Base-by-base conservation (phyloP, 2,888 invertebrate genomes). In the Steinernema hermaphroditum region DNA sequence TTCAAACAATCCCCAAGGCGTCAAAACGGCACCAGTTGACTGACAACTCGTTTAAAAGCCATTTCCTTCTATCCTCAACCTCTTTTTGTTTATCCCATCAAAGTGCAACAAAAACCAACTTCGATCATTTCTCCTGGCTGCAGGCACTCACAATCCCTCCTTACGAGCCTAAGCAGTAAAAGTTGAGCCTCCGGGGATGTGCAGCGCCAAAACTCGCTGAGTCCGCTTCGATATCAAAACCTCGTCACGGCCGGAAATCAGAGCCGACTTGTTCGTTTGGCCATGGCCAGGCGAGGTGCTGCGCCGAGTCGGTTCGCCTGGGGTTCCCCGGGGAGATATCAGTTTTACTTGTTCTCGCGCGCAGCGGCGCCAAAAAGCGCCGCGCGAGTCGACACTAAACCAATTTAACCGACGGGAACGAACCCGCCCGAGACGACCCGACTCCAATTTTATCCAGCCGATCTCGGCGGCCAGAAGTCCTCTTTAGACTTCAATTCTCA, bases 261-360 rank as follows among this genome's bases (percentile, higher is more conserved):
- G 62, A 62, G 62, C 32, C 62, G 62, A 62, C 62, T 62, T 62
- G 62, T 62, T 62, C 62, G 16, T 62, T 32, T 29, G 27, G 32
- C 27, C 32, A 12, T 16, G 62, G 34, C 29, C 6, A 37, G 37
- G 29, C 12, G 62, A 32, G 62, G 62, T 32, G 29, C 16, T 14
- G 62, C 16, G 16, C 32, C 8, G 29, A 14, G 32, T 62, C 50
- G 50, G 50, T 50, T 50, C 2, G 22, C 50, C 50, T 12, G 37
- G 37, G 62, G 29, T 62, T 62, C 62, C 62, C 62, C 62, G 62
- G 62, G 62, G 62, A 62, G 32, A 32, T 62, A 62, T 62, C 62
- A 62, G 62, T 62, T 62, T 62, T 62, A 62, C 62, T 62, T 62
- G 62, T 62, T 62, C 62, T 62, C 62, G 62, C 62, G 62, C 62